A percentile compares a stretch with the other conserved stretches of the same genome.
These are phyloP conservation scores for Antheraea assamensis DNA, from an alignment of 2,888 invertebrate genomes.

Conservation along the genomic window DNA sequence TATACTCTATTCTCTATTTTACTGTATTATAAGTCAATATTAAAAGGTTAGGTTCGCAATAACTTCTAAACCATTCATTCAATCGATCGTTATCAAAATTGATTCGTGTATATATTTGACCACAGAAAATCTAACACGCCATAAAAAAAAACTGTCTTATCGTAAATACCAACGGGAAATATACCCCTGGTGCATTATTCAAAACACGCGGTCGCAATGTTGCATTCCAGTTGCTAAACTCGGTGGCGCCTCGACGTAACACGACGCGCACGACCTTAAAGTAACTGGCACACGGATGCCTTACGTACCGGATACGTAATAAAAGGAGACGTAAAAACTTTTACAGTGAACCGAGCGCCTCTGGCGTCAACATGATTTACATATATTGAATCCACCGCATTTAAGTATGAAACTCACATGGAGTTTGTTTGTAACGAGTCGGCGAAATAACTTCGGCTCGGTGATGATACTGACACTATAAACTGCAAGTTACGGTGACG, in stretches of 20 bases:
- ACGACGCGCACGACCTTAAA: not conserved
- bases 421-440: not conserved
- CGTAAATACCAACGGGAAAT: not conserved
- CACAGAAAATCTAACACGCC: too few species aligned
- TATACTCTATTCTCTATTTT: too few species aligned
- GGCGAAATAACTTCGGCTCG: not conserved
- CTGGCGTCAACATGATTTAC: not conserved
- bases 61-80: too few species aligned
- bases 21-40: too few species aligned
- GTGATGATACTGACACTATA: not conserved
- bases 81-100: too few species aligned
- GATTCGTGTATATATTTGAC: too few species aligned
- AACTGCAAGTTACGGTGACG: not conserved
- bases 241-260: not conserved
- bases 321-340: conserved; percentile 6
- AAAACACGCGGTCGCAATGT: not conserved
- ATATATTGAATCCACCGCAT: not conserved
- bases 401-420: not conserved
- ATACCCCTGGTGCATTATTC: not conserved
- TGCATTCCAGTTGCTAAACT: not conserved
- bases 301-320: not conserved
- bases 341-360: not conserved
- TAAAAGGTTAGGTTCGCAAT: too few species aligned
- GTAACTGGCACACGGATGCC: not conserved
- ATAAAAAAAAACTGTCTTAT: not conserved